Conservation (phyloP, 2,888 invertebrate genomes). For the Phengaris arion region DNA sequence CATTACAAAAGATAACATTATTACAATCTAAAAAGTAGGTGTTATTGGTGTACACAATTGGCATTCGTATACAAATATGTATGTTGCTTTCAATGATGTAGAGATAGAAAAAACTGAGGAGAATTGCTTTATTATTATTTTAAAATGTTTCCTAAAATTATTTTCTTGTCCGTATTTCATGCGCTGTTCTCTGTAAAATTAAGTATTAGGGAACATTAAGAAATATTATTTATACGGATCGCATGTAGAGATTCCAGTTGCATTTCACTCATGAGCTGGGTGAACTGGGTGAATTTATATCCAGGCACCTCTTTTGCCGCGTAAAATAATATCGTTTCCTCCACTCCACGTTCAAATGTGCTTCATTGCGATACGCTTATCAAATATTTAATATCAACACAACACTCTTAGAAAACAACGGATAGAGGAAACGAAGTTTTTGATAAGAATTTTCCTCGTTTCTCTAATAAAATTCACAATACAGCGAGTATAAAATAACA, state of each 20-base stretch:
- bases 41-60: neutral
- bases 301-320: constrained; percentile 12
- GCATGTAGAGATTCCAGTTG: neutral
- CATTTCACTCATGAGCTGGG: neutral
- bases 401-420: constrained; percentile 18
- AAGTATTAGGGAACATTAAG: neutral
- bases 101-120: neutral
- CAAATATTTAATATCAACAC: constrained; percentile 19
- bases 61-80: neutral
- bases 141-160: neutral
- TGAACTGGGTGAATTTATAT: constrained; percentile 2
- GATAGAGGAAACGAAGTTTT: neutral
- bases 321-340: constrained; percentile 17
- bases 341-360: constrained; percentile 21
- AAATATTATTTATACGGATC: constrained; percentile 10
- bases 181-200: neutral
- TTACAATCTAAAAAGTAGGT: neutral
- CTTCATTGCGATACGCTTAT: constrained; percentile 22
- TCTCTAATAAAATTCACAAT: neutral
- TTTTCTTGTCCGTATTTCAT: neutral
- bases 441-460: neutral
- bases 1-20: neutral
- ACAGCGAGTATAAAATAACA: neutral
- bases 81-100: neutral
- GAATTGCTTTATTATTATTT: neutral